A percentile compares a stretch with the other conserved stretches of the same genome.
Evolutionary conservation across 37 sponge, comb jelly and placozoan species (phyloP).

Genomic region (Halichondria panicea): DNA sequence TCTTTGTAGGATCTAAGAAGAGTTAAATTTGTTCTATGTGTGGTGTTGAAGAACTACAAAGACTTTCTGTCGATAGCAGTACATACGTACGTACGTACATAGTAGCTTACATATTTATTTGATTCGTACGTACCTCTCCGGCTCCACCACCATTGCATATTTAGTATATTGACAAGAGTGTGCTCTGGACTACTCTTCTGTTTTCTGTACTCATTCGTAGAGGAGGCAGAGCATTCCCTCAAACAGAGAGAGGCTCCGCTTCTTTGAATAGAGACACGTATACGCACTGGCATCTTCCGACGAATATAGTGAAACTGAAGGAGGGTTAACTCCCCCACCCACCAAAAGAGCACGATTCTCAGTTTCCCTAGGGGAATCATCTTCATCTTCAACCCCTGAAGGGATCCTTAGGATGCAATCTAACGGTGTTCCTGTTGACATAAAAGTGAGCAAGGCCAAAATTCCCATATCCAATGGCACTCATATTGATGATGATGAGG

Average conservation of each 20-base stretch:
- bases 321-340: conserved; percentile 88
- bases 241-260: not conserved
- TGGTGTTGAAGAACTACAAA: too few species aligned
- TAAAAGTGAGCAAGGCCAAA: not conserved
- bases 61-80: too few species aligned
- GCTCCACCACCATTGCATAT: too few species aligned
- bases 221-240: conserved; percentile 20
- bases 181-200: too few species aligned
- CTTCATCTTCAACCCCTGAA: not conserved
- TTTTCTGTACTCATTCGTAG: not conserved
- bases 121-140: too few species aligned
- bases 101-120: too few species aligned
- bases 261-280: not conserved
- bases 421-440: conserved; percentile 16
- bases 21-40: too few species aligned
- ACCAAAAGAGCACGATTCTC: conserved; percentile 76
- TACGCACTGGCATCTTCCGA: conserved; percentile 72
- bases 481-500: conserved; percentile 1
- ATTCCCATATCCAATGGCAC: conserved; percentile 1
- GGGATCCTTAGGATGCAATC: not conserved
- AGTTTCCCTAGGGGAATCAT: not conserved
- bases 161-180: too few species aligned
- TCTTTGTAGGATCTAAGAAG: too few species aligned
- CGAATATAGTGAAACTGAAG: conserved; percentile 67
- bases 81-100: too few species aligned